Percentiles rank a stretch among this genome's conserved stretches.
phyloP scores from a whole-genome alignment of 2,797 vertebrate genomes.

The Chrosomus eos region DNA sequence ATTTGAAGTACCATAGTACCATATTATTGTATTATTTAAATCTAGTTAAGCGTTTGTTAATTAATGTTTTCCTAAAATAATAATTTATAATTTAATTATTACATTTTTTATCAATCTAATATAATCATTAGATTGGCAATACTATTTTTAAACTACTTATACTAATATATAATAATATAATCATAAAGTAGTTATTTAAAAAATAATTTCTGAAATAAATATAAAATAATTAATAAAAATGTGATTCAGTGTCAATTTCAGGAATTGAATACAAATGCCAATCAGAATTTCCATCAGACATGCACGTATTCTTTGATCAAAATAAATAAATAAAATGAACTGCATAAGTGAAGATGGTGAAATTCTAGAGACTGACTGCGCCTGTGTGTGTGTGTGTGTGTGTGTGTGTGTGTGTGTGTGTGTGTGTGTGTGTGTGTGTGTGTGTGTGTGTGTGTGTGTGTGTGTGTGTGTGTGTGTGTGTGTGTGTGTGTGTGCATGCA shows the following conservation, averaged over 20 bases:
- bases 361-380: neutral
- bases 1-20: neutral
- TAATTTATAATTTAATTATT: neutral
- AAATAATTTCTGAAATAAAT: neutral
- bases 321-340: too few species aligned
- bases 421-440: too few species aligned
- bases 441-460: too few species aligned
- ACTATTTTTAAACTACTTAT: neutral
- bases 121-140: neutral
- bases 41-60: neutral
- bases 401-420: too few species aligned
- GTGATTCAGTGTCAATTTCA: neutral
- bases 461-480: too few species aligned
- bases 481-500: too few species aligned
- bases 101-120: neutral
- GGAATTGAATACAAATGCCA: neutral
- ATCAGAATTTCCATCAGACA: neutral
- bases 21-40: neutral
- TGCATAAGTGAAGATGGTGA: too few species aligned
- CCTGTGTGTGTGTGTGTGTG: neutral
- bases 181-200: neutral
- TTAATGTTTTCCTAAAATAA: neutral
- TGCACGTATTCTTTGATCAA: too few species aligned
- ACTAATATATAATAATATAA: neutral
- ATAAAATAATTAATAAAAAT: neutral